phyloP scores from a whole-genome alignment of 1,140 invertebrate genomes.

The Lepidurus packardi region DNA sequence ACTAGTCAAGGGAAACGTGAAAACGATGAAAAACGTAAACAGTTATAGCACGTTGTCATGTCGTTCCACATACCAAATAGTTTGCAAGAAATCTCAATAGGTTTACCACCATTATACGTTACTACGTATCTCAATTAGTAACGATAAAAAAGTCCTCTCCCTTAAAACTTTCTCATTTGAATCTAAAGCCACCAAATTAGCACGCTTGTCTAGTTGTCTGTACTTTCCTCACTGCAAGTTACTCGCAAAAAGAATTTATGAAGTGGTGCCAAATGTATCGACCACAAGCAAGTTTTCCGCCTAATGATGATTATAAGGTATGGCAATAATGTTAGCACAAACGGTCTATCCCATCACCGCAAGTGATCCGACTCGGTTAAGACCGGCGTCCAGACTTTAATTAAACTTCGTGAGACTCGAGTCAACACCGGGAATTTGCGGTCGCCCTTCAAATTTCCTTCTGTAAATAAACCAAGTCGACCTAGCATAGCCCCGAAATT shows the following conservation, averaged over 20 bases:
- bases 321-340: background rate
- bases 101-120: no score
- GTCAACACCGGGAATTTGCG: background rate
- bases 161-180: background rate
- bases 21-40: background rate
- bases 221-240: background rate
- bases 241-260: background rate
- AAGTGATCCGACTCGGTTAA: background rate
- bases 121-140: no score
- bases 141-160: no score
- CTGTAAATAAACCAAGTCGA: background rate
- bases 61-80: background rate
- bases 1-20: background rate
- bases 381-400: background rate
- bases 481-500: background rate
- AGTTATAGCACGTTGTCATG: background rate
- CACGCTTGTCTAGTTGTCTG: background rate
- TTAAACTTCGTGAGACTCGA: background rate
- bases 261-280: background rate
- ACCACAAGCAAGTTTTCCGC: background rate
- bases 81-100: no score
- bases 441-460: background rate
- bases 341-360: background rate
- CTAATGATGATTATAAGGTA: background rate
- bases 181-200: background rate